Evolutionary conservation across 1,140 invertebrate genomes (phyloP), one percentile per base, ranked within the genome.

Genomic region (Sycobia sp.): DNA sequence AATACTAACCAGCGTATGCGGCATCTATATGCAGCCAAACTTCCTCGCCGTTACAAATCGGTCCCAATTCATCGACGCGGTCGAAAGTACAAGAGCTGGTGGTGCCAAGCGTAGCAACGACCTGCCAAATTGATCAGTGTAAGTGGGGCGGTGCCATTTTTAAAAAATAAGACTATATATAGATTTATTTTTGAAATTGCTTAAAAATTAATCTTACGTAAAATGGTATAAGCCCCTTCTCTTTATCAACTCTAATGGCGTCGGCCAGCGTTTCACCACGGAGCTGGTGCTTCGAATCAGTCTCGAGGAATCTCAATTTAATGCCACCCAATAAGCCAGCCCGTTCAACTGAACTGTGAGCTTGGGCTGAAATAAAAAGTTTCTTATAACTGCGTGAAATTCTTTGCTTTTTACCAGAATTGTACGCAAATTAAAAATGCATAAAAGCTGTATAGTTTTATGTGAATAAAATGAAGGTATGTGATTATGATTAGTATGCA

Each of bases 11-110:
- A 0, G 95, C 95, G 76, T 98, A 98, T 1, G 96, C 95, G 1
- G 95, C 95, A 76, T 98, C 96, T 0, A 98, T 87, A 75, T 98
- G 96, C 1, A 96, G 77, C 94, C 95, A 98, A 2, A 97, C 73
- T 18, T 88, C 83, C 62, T 91, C 85, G 34, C 86, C 84, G 59
- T 88, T 86, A 70, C 92, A 92, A 13, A 97, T 87, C 2, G 88
- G 85, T 0, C 94, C 94, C 5, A 97, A 83, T 82, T 96, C 94
- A n/a, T 91, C 87, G 10, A 98, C 73, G 54, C 85, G 84, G 77
- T 98, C 96, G 75, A 96, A 97, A 1, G 94, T 89, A 72, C 94
- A 97, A 2, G 91, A 91, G 18, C 88, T 89, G 1, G 96, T 97
- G 0, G 95, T 96, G 1, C 95, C 95, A 5, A 97, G 77, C 14